Evolutionary conservation across 2,797 vertebrate species (phyloP).

Genomic region (Anabacerthia variegaticeps): DNA sequence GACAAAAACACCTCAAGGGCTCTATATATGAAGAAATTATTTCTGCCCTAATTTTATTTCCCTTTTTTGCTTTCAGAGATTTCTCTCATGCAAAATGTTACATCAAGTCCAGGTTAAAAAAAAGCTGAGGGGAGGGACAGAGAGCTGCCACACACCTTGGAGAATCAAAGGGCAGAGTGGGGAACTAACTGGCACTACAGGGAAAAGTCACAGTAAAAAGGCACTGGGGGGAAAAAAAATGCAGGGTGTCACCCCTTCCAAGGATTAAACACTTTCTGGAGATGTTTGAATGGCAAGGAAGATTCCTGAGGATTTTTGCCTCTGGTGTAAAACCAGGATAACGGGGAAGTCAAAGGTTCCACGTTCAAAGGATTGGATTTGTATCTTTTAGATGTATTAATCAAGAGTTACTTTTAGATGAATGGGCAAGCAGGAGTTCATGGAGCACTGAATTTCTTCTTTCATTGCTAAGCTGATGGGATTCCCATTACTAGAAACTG

Average conservation of each 20-base stretch:
- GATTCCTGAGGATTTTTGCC: neutral
- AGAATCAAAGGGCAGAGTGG: neutral
- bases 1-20: neutral
- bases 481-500: neutral
- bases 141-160: neutral
- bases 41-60: neutral
- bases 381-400: neutral
- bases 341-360: neutral
- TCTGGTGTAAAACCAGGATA: neutral
- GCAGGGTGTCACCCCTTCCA: neutral
- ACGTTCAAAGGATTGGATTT: neutral
- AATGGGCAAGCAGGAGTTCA: neutral
- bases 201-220: neutral
- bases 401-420: neutral
- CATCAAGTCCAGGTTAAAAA: neutral
- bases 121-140: neutral
- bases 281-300: neutral
- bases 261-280: neutral
- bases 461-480: neutral
- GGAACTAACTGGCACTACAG: neutral
- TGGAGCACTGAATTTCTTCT: neutral
- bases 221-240: neutral
- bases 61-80: neutral
- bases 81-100: neutral
- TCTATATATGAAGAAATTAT: neutral